A percentile compares a stretch with the other conserved stretches of the same genome.
Evolutionary conservation across 2,113 vertebrate genomes (phyloP).

Genomic region (Sula dactylatra): DNA sequence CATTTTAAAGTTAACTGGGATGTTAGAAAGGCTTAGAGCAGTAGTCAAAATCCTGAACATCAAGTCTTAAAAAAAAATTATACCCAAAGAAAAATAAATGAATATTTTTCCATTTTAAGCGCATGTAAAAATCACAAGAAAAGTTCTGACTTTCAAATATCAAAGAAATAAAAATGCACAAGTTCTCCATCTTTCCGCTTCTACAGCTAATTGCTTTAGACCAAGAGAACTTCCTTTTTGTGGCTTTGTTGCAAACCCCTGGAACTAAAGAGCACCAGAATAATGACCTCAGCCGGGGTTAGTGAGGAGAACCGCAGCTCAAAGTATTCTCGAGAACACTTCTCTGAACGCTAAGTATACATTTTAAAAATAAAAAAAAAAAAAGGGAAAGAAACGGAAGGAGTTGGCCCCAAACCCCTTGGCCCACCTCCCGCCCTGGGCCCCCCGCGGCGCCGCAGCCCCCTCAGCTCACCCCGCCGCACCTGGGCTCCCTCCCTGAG

Average conservation of each 20-base stretch:
- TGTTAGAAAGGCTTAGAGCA: not conserved
- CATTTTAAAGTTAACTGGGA: not conserved
- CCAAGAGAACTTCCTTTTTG: slow-evolving; percentile 41
- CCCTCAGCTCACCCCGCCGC: fast-evolving
- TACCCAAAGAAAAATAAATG: not conserved
- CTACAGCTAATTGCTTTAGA: slow-evolving; percentile 54
- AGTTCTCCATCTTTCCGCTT: slow-evolving; percentile 22
- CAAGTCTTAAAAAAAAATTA: not conserved
- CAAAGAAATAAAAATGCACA: slow-evolving; percentile 30
- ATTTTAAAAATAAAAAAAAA: not conserved
- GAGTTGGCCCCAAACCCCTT: too few species aligned
- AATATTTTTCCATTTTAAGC: slow-evolving; percentile 4
- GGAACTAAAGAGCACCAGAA: slow-evolving; percentile 52
- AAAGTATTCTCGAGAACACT: slow-evolving; percentile 21
- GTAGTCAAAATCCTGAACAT: not conserved
- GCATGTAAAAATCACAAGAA: not conserved
- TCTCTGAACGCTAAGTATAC: slow-evolving; percentile 18
- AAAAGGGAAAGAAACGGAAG: not conserved
- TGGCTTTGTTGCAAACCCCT: slow-evolving; percentile 53
- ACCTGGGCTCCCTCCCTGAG: fast-evolving
- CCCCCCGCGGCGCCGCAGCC: not conserved
- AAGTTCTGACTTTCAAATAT: slow-evolving; percentile 30
- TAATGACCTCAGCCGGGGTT: slow-evolving; percentile 51
- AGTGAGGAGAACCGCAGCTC: slow-evolving; percentile 55
- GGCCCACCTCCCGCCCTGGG: fast-evolving